A percentile compares a stretch with the other conserved stretches of the same genome.
Conservation (phyloP, 2,888 invertebrate species). For the Reticulitermes lucifugus region DNA sequence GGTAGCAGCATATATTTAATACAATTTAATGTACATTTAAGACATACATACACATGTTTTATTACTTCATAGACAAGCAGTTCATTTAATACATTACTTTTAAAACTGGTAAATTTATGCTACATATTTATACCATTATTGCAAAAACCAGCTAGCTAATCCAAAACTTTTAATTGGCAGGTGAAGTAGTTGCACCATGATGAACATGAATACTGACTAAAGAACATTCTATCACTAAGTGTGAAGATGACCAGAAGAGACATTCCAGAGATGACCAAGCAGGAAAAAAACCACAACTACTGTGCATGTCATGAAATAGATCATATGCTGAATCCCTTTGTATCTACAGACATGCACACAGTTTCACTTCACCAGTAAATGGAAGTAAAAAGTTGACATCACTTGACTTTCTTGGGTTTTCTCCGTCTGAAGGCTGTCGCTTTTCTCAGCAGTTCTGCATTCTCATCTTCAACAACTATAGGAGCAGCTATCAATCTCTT, state of each 20-base stretch:
- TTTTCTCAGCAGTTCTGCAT: slow-evolving; percentile 74
- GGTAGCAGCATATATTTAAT: too few species aligned
- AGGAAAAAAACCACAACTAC: slow-evolving; percentile 15
- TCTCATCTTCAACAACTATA: slow-evolving; percentile 76
- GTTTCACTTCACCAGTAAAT: not conserved
- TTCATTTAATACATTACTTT: not conserved
- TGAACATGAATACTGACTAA: slow-evolving; percentile 4
- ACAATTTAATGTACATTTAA: not conserved
- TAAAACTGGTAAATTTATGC: not conserved
- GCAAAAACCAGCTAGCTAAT: not conserved
- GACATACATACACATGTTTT: not conserved
- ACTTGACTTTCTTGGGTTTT: slow-evolving; percentile 59
- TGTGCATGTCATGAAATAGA: slow-evolving; percentile 16
- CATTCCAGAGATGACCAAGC: slow-evolving; percentile 24
- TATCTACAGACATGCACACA: not conserved
- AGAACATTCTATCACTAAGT: slow-evolving; percentile 16
- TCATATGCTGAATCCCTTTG: not conserved
- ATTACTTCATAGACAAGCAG: not conserved
- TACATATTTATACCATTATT: slow-evolving; percentile 2
- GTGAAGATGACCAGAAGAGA: slow-evolving; percentile 24
- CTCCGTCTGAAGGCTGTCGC: slow-evolving; percentile 74
- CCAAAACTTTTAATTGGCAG: not conserved
- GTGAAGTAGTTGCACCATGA: not conserved
- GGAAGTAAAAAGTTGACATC: not conserved
- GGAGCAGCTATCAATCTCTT: slow-evolving; percentile 74